A percentile compares a stretch with the other conserved stretches of the same genome.
Conservation (phyloP, 2,888 invertebrate species). For the Drosophila parthenogenetica region DNA sequence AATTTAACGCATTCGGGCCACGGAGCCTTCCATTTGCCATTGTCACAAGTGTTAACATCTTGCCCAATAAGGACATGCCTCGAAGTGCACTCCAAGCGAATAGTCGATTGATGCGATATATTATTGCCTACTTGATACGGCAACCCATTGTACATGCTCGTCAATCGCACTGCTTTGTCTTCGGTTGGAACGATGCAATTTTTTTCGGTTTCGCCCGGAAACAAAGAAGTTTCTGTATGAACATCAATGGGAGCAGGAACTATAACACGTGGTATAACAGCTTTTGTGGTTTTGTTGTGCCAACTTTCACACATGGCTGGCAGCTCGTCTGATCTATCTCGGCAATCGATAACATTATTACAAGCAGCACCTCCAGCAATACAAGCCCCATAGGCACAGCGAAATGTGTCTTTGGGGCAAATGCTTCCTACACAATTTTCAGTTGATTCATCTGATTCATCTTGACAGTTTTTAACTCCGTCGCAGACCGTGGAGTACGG, state of each 20-base stretch:
- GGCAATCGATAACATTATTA: slow-evolving; percentile 34
- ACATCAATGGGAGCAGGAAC: neutral
- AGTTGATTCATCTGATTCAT: slow-evolving; percentile 72
- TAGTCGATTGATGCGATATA: slow-evolving; percentile 20
- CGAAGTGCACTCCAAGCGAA: slow-evolving; percentile 18
- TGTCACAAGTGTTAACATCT: slow-evolving; percentile 29
- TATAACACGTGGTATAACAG: neutral
- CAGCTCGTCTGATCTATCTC: slow-evolving; percentile 47
- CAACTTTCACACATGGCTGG: slow-evolving; percentile 14
- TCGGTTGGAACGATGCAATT: slow-evolving; percentile 16
- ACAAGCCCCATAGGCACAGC: slow-evolving; percentile 76
- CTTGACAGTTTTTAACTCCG: slow-evolving; percentile 58
- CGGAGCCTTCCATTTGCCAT: slow-evolving; percentile 35
- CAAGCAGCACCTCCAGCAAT: slow-evolving; percentile 28
- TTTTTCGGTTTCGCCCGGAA: neutral
- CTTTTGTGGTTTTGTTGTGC: neutral
- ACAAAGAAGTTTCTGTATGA: neutral
- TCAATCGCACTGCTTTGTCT: slow-evolving; percentile 3
- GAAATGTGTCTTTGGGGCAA: slow-evolving; percentile 67
- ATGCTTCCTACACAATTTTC: slow-evolving; percentile 60
- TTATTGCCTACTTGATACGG: neutral
- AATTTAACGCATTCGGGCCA: slow-evolving; percentile 24
- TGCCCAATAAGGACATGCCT: slow-evolving; percentile 6
- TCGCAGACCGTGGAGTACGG: slow-evolving; percentile 12
- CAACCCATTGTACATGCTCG: slow-evolving; percentile 11